These are phyloP conservation scores for Ailuropoda melanoleuca DNA, from an alignment of 2,113 vertebrate genomes.

Conservation along the genomic window DNA sequence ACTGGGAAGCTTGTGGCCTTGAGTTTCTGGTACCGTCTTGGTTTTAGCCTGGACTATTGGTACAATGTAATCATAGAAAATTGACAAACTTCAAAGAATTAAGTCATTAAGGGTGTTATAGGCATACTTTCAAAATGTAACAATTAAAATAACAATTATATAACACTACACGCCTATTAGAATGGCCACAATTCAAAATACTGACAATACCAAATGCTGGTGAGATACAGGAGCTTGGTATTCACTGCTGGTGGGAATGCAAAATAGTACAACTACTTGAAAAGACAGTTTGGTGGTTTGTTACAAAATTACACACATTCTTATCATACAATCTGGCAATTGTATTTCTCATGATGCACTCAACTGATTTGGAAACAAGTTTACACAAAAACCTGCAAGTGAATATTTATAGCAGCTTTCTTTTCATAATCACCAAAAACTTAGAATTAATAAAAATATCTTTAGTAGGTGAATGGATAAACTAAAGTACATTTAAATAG, in stretches of 20 bases:
- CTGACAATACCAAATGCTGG: not conserved
- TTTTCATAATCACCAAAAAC: not conserved
- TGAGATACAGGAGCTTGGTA: not conserved
- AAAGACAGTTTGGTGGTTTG: not conserved
- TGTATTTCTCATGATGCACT: not conserved
- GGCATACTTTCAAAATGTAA: not conserved
- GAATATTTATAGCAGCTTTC: not conserved
- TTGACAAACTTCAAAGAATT: too few relatives aligned
- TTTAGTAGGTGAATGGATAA: not conserved
- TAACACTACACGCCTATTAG: not conserved
- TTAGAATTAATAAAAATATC: not conserved
- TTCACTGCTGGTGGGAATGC: not conserved
- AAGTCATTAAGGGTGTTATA: not conserved
- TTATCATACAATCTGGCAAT: not conserved
- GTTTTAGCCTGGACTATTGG: too few relatives aligned
- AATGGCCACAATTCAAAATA: not conserved
- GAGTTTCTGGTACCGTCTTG: too few relatives aligned
- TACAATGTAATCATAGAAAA: too few relatives aligned
- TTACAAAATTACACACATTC: not conserved
- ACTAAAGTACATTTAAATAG: not conserved
- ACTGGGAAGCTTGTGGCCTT: too few relatives aligned
- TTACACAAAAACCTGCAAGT: not conserved
- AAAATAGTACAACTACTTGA: not conserved
- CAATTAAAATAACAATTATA: not conserved
- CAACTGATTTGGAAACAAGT: not conserved